These are phyloP conservation scores for Limenitis arthemis DNA, from an alignment of 2,888 invertebrate genomes.

Conservation along the genomic window DNA sequence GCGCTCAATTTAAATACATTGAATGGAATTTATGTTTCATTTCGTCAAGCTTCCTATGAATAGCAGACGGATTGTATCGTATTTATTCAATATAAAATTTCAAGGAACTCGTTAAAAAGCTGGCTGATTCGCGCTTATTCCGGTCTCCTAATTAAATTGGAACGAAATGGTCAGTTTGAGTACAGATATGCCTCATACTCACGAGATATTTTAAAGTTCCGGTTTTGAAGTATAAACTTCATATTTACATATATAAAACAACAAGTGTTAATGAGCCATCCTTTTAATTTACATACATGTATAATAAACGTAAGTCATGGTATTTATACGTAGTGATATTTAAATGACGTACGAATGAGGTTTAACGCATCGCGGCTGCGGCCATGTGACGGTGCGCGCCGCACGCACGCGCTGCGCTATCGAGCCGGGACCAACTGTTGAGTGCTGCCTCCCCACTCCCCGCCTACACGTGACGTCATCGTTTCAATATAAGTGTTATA, in stretches of 20 bases:
- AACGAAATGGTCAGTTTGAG: constrained; percentile 15
- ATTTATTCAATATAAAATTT: constrained; percentile 30
- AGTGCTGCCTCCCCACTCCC: constrained; percentile 34
- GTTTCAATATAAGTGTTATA: constrained; percentile 15
- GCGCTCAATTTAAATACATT: constrained; percentile 66
- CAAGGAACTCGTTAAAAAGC: constrained; percentile 35
- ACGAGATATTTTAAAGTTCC: no score
- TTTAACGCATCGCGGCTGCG: constrained; percentile 30
- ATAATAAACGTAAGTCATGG: no score
- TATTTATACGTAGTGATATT: no score
- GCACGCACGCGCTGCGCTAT: constrained; percentile 62
- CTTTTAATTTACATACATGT: no score
- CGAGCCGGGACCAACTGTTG: constrained; percentile 66
- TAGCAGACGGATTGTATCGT: constrained; percentile 29
- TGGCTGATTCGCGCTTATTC: constrained; percentile 33
- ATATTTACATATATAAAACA: no score
- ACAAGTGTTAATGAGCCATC: no score
- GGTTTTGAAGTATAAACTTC: no score
- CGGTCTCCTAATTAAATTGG: constrained; percentile 36
- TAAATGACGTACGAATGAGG: constrained; percentile 12
- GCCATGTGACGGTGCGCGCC: constrained; percentile 43
- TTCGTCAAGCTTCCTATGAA: constrained; percentile 46
- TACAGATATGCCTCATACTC: constrained; percentile 4
- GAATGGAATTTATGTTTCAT: constrained; percentile 66
- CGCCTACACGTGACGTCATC: constrained; percentile 42